Evolutionary conservation across 1,140 invertebrate genomes (phyloP).

Genomic region (Neomicropteryx cornuta): DNA sequence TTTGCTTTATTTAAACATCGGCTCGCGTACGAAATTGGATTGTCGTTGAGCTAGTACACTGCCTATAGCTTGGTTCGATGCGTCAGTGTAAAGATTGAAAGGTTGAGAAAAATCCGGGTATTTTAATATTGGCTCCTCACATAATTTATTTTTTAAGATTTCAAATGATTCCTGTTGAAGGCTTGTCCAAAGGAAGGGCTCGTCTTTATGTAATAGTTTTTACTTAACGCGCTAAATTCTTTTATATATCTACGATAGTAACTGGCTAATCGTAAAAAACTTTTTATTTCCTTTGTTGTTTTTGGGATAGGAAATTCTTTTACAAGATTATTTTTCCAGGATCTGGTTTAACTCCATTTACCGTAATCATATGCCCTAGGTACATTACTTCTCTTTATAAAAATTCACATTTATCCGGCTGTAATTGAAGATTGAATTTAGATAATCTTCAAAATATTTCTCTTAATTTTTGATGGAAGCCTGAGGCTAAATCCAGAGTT

Average conservation of each 20-base stretch:
- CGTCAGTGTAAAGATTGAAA: constrained; percentile 21
- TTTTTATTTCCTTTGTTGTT: constrained; percentile 22
- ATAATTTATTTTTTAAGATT: constrained; percentile 12
- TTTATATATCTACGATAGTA: constrained; percentile 31
- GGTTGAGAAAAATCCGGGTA: constrained; percentile 17
- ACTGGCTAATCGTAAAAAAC: constrained; percentile 27
- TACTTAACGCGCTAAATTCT: constrained; percentile 22
- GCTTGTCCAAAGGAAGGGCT: constrained; percentile 15
- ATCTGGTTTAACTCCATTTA: constrained; percentile 26
- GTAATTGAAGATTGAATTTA: constrained; percentile 21
- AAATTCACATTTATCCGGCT: constrained; percentile 21
- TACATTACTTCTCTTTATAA: constrained; percentile 25
- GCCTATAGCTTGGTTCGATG: constrained; percentile 13
- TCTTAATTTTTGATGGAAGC: constrained; percentile 35
- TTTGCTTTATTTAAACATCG: constrained; percentile 28
- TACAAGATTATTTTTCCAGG: constrained; percentile 24
- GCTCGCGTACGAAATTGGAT: constrained; percentile 26
- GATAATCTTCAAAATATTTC: constrained; percentile 20
- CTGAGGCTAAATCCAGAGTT: constrained; percentile 33
- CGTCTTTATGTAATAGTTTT: constrained; percentile 22
- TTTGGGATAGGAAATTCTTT: constrained; percentile 23
- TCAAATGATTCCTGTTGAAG: constrained; percentile 17
- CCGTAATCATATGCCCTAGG: constrained; percentile 25
- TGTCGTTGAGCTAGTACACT: constrained; percentile 18
- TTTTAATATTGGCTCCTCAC: constrained; percentile 9